A percentile compares a stretch with the other conserved stretches of the same genome.
Evolutionary conservation across 2,888 invertebrate genomes (phyloP).

Genomic region (Argyresthia albistria): DNA sequence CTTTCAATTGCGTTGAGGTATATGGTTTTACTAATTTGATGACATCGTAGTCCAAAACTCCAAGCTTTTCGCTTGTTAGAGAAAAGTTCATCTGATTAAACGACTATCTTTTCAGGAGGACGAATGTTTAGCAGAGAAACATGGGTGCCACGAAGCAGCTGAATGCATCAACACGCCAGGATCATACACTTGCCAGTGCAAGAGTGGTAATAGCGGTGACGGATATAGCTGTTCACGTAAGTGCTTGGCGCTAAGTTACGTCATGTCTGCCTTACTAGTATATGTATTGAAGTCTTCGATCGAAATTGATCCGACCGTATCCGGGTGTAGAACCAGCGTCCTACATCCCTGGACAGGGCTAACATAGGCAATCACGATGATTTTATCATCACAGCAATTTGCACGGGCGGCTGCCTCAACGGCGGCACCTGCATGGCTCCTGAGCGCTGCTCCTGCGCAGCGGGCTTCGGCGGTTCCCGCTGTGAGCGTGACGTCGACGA

Average conservation of each 20-base stretch:
- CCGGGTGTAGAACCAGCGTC: too few species aligned
- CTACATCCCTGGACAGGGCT: neutral
- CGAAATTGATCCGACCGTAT: too few species aligned
- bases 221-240: constrained; percentile 86
- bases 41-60: too few species aligned
- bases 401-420: constrained; percentile 85
- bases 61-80: too few species aligned
- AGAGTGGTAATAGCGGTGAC: constrained; percentile 81
- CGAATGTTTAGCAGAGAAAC: constrained; percentile 80
- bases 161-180: constrained; percentile 87
- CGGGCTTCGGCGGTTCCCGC: constrained; percentile 85
- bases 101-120: constrained; percentile 62
- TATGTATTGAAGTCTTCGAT: too few species aligned
- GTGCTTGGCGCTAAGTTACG: constrained; percentile 28
- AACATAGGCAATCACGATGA: neutral
- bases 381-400: constrained; percentile 76
- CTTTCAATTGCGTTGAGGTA: constrained; percentile 84
- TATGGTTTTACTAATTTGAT: neutral
- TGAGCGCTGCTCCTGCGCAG: constrained; percentile 83
- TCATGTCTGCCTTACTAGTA: too few species aligned
- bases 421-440: constrained; percentile 86
- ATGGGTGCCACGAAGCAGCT: constrained; percentile 83
- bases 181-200: constrained; percentile 81
- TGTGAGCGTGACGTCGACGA: constrained; percentile 93
- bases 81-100: too few species aligned